A percentile compares a stretch with the other conserved stretches of the same genome.
phyloP scores from a whole-genome alignment of 2,113 vertebrate species.

The Steatornis caripensis region DNA sequence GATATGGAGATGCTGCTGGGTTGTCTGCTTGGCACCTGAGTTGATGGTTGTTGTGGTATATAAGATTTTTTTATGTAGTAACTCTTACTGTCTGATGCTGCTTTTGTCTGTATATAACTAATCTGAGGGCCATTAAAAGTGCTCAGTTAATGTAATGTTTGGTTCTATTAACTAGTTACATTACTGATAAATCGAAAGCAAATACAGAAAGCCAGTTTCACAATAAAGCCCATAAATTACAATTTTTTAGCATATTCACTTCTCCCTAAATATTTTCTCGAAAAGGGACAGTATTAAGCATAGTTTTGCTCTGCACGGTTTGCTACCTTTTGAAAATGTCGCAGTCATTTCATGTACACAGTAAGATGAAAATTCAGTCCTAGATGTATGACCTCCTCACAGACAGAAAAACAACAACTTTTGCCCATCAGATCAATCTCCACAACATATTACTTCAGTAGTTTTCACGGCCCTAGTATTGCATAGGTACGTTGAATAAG shows the following conservation, averaged over 20 bases:
- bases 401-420: background rate
- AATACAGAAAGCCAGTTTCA: background rate
- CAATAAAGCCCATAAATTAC: background rate
- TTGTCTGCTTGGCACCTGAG: background rate
- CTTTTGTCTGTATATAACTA: background rate
- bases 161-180: background rate
- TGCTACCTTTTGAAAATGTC: background rate
- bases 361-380: background rate
- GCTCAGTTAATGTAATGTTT: background rate
- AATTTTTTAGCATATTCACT: background rate
- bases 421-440: background rate
- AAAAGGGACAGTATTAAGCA: background rate
- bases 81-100: background rate
- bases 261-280: background rate
- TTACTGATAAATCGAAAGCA: background rate
- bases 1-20: background rate
- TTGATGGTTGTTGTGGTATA: background rate
- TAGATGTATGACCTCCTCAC: background rate
- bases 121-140: background rate
- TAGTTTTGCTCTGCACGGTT: rapidly evolving
- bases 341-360: background rate
- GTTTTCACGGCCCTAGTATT: background rate
- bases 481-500: background rate
- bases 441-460: background rate
- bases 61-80: background rate